These are phyloP conservation scores for Xiphias gladius DNA, from an alignment of 2,113 vertebrate species.

Conservation along the genomic window DNA sequence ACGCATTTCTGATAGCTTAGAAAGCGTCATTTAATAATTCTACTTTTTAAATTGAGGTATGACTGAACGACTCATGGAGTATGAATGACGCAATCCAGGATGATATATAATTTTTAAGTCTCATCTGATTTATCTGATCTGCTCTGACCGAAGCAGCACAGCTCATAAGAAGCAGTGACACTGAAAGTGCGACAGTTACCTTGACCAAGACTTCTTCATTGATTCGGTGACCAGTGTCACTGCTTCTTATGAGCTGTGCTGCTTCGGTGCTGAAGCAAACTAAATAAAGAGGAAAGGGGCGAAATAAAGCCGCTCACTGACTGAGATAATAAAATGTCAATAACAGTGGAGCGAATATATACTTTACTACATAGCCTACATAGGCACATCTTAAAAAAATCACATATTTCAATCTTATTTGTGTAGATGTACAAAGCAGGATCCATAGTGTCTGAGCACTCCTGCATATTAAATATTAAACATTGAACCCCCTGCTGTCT, in stretches of 20 bases:
- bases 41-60: not conserved
- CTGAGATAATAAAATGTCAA: conserved; percentile 20
- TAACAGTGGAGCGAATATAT: conserved; percentile 1
- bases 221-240: not conserved
- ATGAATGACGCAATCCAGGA: not conserved
- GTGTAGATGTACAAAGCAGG: not conserved
- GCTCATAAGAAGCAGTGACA: not conserved
- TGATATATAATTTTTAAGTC: not conserved
- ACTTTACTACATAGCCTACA: not conserved
- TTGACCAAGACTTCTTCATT: not conserved
- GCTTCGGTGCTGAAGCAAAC: conserved; percentile 17
- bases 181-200: not conserved
- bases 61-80: not conserved
- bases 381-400: not conserved
- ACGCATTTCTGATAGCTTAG: not conserved
- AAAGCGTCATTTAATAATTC: not conserved
- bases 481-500: not conserved
- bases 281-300: not conserved
- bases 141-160: not conserved
- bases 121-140: not conserved
- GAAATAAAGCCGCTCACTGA: not conserved
- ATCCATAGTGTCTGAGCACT: not conserved
- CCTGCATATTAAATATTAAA: not conserved
- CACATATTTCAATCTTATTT: not conserved
- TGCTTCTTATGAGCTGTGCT: not conserved